These are phyloP conservation scores for Schizaphis graminum DNA, from an alignment of 2,888 invertebrate species.

Conservation along the genomic window DNA sequence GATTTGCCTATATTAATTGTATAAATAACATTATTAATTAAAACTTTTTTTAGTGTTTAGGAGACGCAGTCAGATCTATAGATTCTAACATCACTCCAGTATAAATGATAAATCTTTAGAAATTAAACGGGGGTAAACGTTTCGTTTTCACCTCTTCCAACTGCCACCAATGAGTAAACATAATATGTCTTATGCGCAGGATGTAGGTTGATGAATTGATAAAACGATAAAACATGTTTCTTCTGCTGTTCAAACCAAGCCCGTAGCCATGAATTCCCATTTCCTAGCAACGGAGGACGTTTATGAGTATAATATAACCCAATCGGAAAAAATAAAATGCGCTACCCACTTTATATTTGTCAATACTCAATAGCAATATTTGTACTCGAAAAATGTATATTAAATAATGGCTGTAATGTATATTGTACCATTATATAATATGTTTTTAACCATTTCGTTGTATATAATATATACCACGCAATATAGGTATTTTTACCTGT, in stretches of 20 bases:
- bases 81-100: background rate
- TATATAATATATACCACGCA: background rate
- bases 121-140: background rate
- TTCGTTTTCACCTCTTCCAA: background rate
- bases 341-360: background rate
- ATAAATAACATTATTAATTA: background rate
- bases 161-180: background rate
- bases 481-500: background rate
- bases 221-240: background rate
- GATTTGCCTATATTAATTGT: background rate
- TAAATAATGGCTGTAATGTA: background rate
- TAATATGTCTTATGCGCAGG: background rate
- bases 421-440: background rate
- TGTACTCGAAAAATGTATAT: background rate
- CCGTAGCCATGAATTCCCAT: background rate
- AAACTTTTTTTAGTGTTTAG: background rate
- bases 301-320: background rate
- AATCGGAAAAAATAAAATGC: background rate
- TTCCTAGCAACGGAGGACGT: background rate
- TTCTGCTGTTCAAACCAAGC: background rate
- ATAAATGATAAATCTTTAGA: background rate
- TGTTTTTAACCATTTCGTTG: background rate
- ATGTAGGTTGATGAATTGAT: background rate
- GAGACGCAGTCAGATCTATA: background rate
- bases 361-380: background rate